These are phyloP conservation scores for Felis catus DNA, from an alignment of 2,113 vertebrate species.

Conservation along the genomic window F.catus_Fca126_mat1.0 CM031412.1:225467001-225467500, in stretches of 20 bases:
- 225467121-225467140: conserved; percentile 38
- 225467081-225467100: conserved; percentile 33
- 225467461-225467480: neutral
- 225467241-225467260: conserved; percentile 27
- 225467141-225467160: neutral
- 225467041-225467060: neutral
- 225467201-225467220: conserved; percentile 45
- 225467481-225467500: neutral
- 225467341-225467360: neutral
- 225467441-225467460: neutral
- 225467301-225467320: conserved; percentile 72
- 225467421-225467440: neutral
- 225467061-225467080: conserved; percentile 25
- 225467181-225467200: conserved; percentile 68
- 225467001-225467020: neutral
- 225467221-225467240: conserved; percentile 66
- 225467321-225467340: neutral
- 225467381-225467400: neutral
- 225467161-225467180: conserved; percentile 73
- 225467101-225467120: conserved; percentile 42
- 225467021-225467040: neutral
- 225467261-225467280: conserved; percentile 66
- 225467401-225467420: neutral
- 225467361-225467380: neutral
- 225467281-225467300: neutral